Evolutionary conservation across 2,113 vertebrate species (phyloP).

Genomic region (Nettapus auritus): DNA sequence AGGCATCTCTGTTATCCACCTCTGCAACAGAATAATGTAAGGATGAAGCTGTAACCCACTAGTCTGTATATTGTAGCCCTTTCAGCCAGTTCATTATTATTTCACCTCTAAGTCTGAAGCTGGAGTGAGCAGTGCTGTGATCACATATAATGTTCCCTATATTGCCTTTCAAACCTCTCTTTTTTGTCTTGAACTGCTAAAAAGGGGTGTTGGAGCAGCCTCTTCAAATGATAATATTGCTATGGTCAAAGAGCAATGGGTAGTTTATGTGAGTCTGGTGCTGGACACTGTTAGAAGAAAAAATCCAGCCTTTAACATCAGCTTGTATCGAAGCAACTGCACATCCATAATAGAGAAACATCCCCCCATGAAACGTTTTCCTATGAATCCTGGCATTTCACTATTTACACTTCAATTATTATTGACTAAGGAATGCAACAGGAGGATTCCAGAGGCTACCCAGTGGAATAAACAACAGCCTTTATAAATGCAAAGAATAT

Average conservation of each 20-base stretch:
- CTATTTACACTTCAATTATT: constrained; percentile 66
- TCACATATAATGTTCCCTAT: not conserved
- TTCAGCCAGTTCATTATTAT: not conserved
- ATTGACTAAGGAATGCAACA: constrained; percentile 47
- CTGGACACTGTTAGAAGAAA: not conserved
- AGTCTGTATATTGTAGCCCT: not conserved
- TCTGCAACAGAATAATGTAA: not conserved
- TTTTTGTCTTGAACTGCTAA: not conserved
- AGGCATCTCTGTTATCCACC: not conserved
- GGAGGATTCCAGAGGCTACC: constrained; percentile 49
- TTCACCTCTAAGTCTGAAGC: not conserved
- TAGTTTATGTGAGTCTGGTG: not conserved
- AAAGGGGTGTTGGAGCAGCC: not conserved
- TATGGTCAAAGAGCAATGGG: not conserved
- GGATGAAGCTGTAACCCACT: not conserved
- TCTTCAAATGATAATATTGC: not conserved
- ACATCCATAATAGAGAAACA: constrained; percentile 70
- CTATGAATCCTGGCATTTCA: constrained; percentile 64
- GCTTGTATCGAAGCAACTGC: not conserved
- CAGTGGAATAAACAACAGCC: constrained; percentile 63
- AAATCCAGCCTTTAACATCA: not conserved
- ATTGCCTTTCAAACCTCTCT: not conserved
- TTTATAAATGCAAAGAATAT: constrained; percentile 51
- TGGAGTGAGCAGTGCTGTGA: not conserved
- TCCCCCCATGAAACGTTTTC: constrained; percentile 19